Evolutionary conservation across 2,888 invertebrate genomes (phyloP), one percentile per base, ranked within the genome.

Genomic region (Polyploca ridens): DNA sequence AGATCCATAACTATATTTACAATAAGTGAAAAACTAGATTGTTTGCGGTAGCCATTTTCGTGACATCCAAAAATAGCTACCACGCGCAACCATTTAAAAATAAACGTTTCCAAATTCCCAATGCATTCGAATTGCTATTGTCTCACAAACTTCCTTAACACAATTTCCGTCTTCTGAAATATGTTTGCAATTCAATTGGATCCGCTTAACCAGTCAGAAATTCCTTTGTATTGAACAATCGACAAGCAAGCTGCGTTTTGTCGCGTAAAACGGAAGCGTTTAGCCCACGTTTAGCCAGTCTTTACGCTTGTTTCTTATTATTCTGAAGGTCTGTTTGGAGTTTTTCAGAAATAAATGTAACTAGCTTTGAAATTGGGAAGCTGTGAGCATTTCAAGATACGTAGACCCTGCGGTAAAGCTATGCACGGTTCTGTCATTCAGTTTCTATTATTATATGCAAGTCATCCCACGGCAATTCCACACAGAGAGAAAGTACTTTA

Each of bases 131-230:
- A 11, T 11, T n/a, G 41, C 41, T 19, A 41, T 61, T 61, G 61
- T 61, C 54, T 59, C 16, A 35, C 5, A 3, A 16, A 41, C 61
- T 61, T 61, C 61, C 61, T 61, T 13, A 38, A 27, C 6, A 44
- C 41, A 41, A 61, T 41, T 61, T 61, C 61, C 61, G 61, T 41
- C 33, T 61, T 41, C 41, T 41, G 44, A 61, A 41, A 61, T 33
- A 41, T 44, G 41, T 61, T 61, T 61, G 61, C 61, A 61, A 44
- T 44, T 61, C 61, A 61, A 61, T 61, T 44, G 61, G 19, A 11
- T 54, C 16, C 54, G 19, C 4, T 19, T 19, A 10, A 19, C 5
- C n/a, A 46, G 7, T 16, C 19, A n/a, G 54, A 54, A 54, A 8
- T 54, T 54, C 19, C 54, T 19, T 54, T 54, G 54, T 54, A 54